Evolutionary conservation across 2,113 vertebrate genomes (phyloP), one percentile per base, ranked within the genome.

Genomic region (Hemiscyllium ocellatum): DNA sequence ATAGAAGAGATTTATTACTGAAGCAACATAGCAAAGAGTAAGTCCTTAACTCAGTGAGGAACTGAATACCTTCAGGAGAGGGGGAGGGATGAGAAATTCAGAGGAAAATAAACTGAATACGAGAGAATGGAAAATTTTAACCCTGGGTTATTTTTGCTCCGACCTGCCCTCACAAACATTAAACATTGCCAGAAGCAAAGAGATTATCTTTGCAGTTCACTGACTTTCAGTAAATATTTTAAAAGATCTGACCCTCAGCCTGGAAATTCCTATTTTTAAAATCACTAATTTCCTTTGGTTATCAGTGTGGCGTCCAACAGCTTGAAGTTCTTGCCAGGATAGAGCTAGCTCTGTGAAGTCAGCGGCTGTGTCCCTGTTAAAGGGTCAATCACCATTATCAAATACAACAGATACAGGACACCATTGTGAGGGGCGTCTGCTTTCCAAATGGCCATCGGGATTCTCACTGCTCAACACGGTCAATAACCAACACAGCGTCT

Each of bases 91-190:
- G 87, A 65, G 52, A 90, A 56, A 66, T 37, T 19, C 37, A 19
- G 56, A 91, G 61, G 61, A 66, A 90, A 90, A 29, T 8, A 89
- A 66, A 37, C 7, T 33, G 56, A n/a, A 66, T 6, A 66, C 17
- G 10, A 91, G 83, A 91, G 61, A 37, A 37, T 66, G 56, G 89
- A 91, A 91, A 91, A 65, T 66, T 91, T 33, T 66, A 91, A 91
- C 56, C 61, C 89, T 66, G 89, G 29, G 89, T 19, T 91, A 66
- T 91, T 91, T 91, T 91, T 37, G 29, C 15, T 33, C 52, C 1
- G 42, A 22, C 47, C 37, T 89, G 47, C 87, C 12, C 52, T 90
- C 2, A 10, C 61, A 91, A 91, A 91, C 13, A 91, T 66, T 66
- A 91, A 20, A 91, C 10, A 8, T 65, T 91, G 29, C 50, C 52